phyloP scores from a whole-genome alignment of 1,140 invertebrate species.

The Drosophila trapezifrons region DNA sequence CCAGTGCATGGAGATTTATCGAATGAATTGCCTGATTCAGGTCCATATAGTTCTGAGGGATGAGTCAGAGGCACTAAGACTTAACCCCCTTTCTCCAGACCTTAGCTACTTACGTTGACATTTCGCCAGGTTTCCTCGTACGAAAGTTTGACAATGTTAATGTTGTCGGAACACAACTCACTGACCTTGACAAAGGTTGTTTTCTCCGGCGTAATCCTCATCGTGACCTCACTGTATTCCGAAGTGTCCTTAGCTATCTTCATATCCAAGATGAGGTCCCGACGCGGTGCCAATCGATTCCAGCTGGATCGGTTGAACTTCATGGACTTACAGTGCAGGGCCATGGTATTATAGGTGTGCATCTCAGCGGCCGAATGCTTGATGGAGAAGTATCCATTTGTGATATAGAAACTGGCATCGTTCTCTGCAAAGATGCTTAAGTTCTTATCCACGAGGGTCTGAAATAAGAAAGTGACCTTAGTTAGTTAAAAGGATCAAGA shows the following conservation, averaged over 20 bases:
- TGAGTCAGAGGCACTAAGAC: background rate
- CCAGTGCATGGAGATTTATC: slow-evolving; percentile 48
- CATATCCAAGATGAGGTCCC: slow-evolving; percentile 65
- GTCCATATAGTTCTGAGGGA: slow-evolving; percentile 54
- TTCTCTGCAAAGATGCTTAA: slow-evolving; percentile 70
- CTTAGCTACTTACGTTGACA: slow-evolving; percentile 45
- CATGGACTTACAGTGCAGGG: slow-evolving; percentile 66
- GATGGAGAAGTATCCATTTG: slow-evolving; percentile 58
- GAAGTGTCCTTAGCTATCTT: slow-evolving; percentile 46
- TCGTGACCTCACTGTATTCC: slow-evolving; percentile 36
- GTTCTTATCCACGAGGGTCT: slow-evolving; percentile 59
- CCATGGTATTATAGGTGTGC: slow-evolving; percentile 71
- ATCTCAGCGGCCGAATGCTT: slow-evolving; percentile 70
- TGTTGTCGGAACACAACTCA: slow-evolving; percentile 68
- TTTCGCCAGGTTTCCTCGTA: slow-evolving; percentile 72
- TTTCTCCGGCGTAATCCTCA: slow-evolving; percentile 62
- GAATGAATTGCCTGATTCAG: slow-evolving; percentile 66
- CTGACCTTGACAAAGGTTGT: slow-evolving; percentile 68
- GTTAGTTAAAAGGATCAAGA: background rate
- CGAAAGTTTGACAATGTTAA: slow-evolving; percentile 50
- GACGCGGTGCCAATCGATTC: slow-evolving; percentile 69
- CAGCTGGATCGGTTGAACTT: slow-evolving; percentile 67
- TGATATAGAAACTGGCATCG: slow-evolving; percentile 72
- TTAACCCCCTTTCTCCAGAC: too few species aligned
- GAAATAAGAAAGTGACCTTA: too few species aligned